Evolutionary conservation across 2,888 invertebrate genomes (phyloP).

Genomic region (Leptogaster cylindrica): DNA sequence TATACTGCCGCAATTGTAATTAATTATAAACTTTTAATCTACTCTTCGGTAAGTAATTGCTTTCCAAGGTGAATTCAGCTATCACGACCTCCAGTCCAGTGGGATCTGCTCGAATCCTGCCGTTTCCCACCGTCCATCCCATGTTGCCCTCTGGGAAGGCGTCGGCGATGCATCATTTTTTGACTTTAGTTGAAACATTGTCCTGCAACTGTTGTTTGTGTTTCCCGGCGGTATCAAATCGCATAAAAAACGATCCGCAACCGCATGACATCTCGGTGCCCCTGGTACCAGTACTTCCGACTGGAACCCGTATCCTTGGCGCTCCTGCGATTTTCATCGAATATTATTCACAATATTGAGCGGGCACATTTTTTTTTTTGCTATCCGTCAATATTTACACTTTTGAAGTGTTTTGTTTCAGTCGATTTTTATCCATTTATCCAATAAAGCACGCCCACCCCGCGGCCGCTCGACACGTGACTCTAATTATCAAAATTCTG

Average conservation of each 20-base stretch:
- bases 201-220: constrained; percentile 8
- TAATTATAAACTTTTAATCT: constrained; percentile 33
- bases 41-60: constrained; percentile 17
- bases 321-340: neutral
- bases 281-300: neutral
- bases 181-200: constrained; percentile 10
- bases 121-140: constrained; percentile 23
- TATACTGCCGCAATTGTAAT: constrained; percentile 31
- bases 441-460: constrained; percentile 33
- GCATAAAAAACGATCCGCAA: constrained; percentile 6
- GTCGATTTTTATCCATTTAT: constrained; percentile 37
- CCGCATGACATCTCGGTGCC: constrained; percentile 19
- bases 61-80: constrained; percentile 19
- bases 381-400: constrained; percentile 27
- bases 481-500: constrained; percentile 35
- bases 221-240: constrained; percentile 27
- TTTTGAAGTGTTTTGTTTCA: constrained; percentile 36
- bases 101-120: constrained; percentile 5
- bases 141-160: constrained; percentile 2
- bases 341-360: constrained; percentile 37
- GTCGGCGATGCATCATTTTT: constrained; percentile 16
- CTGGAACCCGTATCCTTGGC: constrained; percentile 9
- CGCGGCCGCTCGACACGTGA: constrained; percentile 28
- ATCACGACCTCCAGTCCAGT: constrained; percentile 1
- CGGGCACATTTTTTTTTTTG: constrained; percentile 32